Conservation (phyloP, 2,888 invertebrate species). For the Loripinus fragilis region DNA sequence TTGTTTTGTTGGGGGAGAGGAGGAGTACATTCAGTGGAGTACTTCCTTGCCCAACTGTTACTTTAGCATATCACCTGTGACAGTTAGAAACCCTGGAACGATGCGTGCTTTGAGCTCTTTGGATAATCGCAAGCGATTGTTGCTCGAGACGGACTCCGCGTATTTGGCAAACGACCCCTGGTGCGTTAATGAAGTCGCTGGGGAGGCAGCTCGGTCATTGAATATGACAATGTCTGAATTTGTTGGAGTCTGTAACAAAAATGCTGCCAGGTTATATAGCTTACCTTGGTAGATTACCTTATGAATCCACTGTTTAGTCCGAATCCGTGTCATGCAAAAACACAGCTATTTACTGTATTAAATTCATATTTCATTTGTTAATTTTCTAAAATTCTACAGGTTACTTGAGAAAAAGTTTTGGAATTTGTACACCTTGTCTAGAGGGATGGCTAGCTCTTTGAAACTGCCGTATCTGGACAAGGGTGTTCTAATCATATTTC, state of each 20-base stretch:
- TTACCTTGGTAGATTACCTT: too few relatives aligned
- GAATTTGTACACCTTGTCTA: background rate
- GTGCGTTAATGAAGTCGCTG: background rate
- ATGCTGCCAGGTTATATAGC: too few relatives aligned
- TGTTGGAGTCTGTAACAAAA: too few relatives aligned
- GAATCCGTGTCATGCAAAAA: background rate
- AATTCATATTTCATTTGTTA: background rate
- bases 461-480: background rate
- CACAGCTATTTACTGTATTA: background rate
- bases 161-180: background rate
- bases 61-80: background rate
- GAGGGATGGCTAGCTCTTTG: background rate
- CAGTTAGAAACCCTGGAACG: background rate
- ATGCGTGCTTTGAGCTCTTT: constrained; percentile 9
- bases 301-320: background rate
- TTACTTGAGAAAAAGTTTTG: background rate
- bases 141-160: background rate
- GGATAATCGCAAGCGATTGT: background rate
- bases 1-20: constrained; percentile 1
- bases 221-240: background rate
- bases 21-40: background rate
- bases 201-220: background rate
- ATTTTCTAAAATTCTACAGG: background rate
- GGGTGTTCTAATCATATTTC: background rate
- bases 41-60: background rate